Conservation (phyloP, 2,888 invertebrate species). For the Reticulitermes lucifugus region DNA sequence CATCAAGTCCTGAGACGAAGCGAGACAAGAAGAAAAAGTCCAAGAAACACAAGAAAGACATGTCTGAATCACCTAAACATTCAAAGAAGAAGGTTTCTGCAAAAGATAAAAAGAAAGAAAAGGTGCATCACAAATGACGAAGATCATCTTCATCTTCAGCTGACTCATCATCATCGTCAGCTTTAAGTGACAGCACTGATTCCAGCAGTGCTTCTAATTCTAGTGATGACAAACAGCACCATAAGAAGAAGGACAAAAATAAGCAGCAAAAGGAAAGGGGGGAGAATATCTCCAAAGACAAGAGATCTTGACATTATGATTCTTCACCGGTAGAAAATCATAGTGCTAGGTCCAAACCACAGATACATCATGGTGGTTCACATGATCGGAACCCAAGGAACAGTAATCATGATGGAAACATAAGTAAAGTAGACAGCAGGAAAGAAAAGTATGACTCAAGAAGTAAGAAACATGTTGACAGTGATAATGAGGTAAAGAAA, state of each 20-base stretch:
- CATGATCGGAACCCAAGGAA: slow-evolving; percentile 23
- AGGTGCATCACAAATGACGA: slow-evolving; percentile 49
- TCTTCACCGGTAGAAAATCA: slow-evolving; percentile 34
- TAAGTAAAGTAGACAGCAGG: slow-evolving; percentile 21
- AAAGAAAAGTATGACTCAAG: slow-evolving; percentile 40
- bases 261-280: slow-evolving; percentile 67
- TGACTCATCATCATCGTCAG: slow-evolving; percentile 48
- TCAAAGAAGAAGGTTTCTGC: slow-evolving; percentile 59
- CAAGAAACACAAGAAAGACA: slow-evolving; percentile 45
- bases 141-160: slow-evolving; percentile 52
- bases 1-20: too few species aligned
- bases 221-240: slow-evolving; percentile 64
- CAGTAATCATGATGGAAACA: slow-evolving; percentile 13
- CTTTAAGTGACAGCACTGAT: slow-evolving; percentile 58
- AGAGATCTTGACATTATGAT: slow-evolving; percentile 39
- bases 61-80: slow-evolving; percentile 62
- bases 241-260: slow-evolving; percentile 80
- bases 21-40: too few species aligned
- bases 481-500: slow-evolving; percentile 42
- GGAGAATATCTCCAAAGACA: slow-evolving; percentile 46
- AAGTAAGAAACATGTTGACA: slow-evolving; percentile 44
- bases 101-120: slow-evolving; percentile 61
- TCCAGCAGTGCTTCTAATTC: slow-evolving; percentile 69
- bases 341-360: slow-evolving; percentile 5
- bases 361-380: neutral